phyloP scores from a whole-genome alignment of 2,888 invertebrate genomes.

The Uropetala carovei region DNA sequence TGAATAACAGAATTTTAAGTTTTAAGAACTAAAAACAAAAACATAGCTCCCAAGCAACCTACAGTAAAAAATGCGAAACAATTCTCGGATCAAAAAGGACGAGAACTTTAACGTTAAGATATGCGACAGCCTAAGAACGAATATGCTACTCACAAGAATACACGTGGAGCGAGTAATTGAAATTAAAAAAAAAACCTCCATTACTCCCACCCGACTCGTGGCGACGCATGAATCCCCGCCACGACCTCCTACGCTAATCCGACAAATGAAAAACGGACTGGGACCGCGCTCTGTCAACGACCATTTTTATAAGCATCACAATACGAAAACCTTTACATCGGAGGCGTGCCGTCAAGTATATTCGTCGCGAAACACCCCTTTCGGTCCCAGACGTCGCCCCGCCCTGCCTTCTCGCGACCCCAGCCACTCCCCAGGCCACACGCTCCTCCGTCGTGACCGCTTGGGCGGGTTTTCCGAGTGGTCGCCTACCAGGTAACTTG shows the following conservation, averaged over 20 bases:
- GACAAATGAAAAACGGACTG: not conserved
- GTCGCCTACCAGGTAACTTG: not conserved
- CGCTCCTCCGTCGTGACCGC: not conserved
- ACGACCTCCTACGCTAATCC: not conserved
- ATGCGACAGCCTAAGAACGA: too few relatives aligned
- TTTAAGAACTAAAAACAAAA: too few relatives aligned
- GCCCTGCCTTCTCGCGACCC: not conserved
- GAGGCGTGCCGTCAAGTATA: not conserved
- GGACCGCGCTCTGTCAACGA: not conserved
- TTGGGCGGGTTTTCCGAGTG: not conserved
- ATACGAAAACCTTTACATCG: not conserved
- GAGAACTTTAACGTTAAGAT: too few relatives aligned
- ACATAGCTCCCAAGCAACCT: too few relatives aligned
- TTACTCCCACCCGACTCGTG: not conserved
- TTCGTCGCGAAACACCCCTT: not conserved
- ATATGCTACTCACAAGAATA: not conserved
- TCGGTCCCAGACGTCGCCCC: not conserved
- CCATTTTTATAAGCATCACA: not conserved
- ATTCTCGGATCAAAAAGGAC: too few relatives aligned
- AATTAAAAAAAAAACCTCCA: not conserved
- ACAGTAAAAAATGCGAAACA: too few relatives aligned
- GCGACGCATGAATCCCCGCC: not conserved
- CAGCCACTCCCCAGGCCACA: conserved; percentile 2
- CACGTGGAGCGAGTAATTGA: not conserved
- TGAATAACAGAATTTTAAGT: too few relatives aligned